Percentiles rank a stretch among this genome's conserved stretches.
These are phyloP conservation scores for Pyrocephalus nanus DNA, from an alignment of 2,797 vertebrate species.

Conservation along the genomic window DNA sequence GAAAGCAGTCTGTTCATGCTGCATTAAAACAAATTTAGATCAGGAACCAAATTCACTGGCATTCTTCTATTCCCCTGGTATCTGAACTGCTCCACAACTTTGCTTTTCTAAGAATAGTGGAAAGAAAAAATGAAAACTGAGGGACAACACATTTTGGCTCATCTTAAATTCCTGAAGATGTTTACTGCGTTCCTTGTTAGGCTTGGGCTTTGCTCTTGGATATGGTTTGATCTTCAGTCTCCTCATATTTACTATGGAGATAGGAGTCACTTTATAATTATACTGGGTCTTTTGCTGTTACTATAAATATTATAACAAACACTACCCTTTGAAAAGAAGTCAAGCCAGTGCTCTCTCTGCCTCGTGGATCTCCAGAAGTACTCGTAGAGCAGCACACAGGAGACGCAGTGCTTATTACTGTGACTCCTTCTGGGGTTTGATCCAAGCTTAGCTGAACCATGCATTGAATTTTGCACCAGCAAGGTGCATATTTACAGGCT, in stretches of 20 bases:
- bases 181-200: constrained; percentile 24
- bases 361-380: neutral
- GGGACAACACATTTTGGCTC: neutral
- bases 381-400: neutral
- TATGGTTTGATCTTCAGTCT: neutral
- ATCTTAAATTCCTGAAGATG: constrained; percentile 61
- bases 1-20: constrained; percentile 75
- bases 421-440: neutral
- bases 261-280: neutral
- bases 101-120: constrained; percentile 75
- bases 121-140: constrained; percentile 55
- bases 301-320: constrained; percentile 31
- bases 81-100: constrained; percentile 65
- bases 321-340: neutral
- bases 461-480: neutral
- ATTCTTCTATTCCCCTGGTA: constrained; percentile 77
- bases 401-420: neutral
- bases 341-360: neutral
- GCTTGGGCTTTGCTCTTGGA: neutral
- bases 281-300: neutral
- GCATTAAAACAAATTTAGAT: constrained; percentile 73
- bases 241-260: constrained; percentile 5
- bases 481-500: neutral
- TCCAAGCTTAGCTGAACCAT: neutral
- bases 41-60: constrained; percentile 70